Base-by-base conservation (phyloP, 2,113 vertebrate species). In the Protobothrops mucrosquamatus region DNA sequence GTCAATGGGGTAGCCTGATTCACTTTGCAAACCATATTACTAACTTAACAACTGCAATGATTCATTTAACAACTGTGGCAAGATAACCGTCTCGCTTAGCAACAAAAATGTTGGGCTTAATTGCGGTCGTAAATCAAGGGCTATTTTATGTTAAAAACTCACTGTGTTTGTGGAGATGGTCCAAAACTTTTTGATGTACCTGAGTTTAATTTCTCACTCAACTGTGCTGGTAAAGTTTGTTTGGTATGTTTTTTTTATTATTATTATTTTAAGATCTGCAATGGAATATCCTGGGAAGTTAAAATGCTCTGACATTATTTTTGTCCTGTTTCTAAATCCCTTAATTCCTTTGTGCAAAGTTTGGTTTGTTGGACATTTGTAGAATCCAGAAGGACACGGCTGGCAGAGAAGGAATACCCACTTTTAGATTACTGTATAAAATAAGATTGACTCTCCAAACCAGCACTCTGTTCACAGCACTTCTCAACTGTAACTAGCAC, bases 401-500 rank as follows among this genome's bases (percentile, higher is more conserved):
- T 74, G 69, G n/a, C 69, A 74, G 15, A 74, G 69, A 34, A 74
- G 15, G n/a, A 39, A 3, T 39, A 74, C 6, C n/a, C 12, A 39
- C n/a, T 74, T 74, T 74, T 34, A 74, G 15, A 64, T 64, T 64
- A 64, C 26, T 39, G 2, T 74, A 8, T 74, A 74, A 74, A 74
- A 74, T 74, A 74, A 39, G 69, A 74, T 39, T 39, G n/a, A 74
- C 6, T 34, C 14, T 39, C 69, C 3, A 39, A 7, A 39, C 6
- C 34, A 81, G 8, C 15, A 9, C 69, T 81, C 18, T 34, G 18
- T 55, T 90, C 46, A 59, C 14, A 29, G 23, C 87, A 61, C 92
- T 89, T 55, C 46, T 64, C 0, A 39, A 0, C 43, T 61, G 20
- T 64, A 87, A n/a, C 74, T 4, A 90, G n/a, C 46, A 91, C 0